A percentile compares a stretch with the other conserved stretches of the same genome.
Evolutionary conservation across 1,140 invertebrate genomes (phyloP).

Genomic region (Wasmannia auropunctata): DNA sequence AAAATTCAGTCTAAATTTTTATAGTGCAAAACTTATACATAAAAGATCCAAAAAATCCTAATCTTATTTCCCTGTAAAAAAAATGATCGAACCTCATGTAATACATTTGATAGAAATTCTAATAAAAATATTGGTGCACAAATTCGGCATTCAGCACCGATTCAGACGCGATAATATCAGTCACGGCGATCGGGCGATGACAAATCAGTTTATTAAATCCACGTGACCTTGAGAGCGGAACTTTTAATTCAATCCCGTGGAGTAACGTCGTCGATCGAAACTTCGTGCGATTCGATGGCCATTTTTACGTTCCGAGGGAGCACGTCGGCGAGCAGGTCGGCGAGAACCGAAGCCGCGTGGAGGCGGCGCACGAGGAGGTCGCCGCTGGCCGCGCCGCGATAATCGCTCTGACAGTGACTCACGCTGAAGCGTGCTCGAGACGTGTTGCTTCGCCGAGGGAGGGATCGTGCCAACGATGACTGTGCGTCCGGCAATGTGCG

Average conservation of each 20-base stretch:
- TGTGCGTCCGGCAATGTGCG: neutral
- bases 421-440: slow-evolving; percentile 72
- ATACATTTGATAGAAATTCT: neutral
- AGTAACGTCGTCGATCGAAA: neutral
- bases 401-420: slow-evolving; percentile 77
- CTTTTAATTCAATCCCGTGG: neutral
- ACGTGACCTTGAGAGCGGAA: slow-evolving; percentile 40
- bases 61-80: neutral
- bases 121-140: neutral
- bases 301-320: neutral
- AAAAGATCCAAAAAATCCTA: neutral
- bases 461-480: neutral
- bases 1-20: neutral
- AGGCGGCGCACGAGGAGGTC: neutral
- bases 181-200: slow-evolving; percentile 19
- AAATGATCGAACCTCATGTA: neutral
- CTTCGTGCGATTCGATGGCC: neutral
- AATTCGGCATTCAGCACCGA: neutral
- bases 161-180: neutral
- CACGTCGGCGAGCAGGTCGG: no score
- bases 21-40: neutral
- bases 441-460: slow-evolving; percentile 10
- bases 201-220: slow-evolving; percentile 39
- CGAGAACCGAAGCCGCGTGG: neutral
- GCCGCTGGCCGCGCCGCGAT: neutral